Evolutionary conservation across 2,888 invertebrate species (phyloP).

Genomic region (Nephrotoma appendiculata): DNA sequence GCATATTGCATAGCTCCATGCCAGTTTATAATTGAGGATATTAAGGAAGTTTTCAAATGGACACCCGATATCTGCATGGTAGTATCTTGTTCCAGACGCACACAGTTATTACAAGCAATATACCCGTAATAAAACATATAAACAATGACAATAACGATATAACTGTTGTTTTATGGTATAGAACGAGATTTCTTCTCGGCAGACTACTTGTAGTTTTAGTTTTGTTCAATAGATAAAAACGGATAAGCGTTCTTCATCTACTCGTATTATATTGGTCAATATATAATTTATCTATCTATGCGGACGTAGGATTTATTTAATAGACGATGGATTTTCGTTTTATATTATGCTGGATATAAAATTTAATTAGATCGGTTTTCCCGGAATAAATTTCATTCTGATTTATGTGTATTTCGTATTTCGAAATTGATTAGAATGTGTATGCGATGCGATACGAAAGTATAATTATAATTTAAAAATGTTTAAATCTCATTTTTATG

Average conservation of each 20-base stretch:
- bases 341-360: background rate
- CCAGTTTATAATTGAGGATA: too few relatives aligned
- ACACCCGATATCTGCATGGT: too few relatives aligned
- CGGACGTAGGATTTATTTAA: background rate
- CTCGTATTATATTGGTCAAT: background rate
- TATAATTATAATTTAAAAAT: background rate
- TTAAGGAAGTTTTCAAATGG: too few relatives aligned
- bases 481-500: background rate
- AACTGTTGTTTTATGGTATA: background rate
- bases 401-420: background rate
- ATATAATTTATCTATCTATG: background rate
- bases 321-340: background rate
- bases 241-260: background rate
- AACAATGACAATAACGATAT: background rate
- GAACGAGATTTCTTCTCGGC: background rate
- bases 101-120: background rate
- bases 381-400: background rate
- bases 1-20: too few relatives aligned
- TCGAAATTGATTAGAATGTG: background rate
- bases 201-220: background rate
- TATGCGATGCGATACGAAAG: background rate
- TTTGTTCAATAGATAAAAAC: background rate
- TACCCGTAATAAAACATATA: background rate
- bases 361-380: background rate
- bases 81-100: background rate